phyloP scores from a whole-genome alignment of 2,797 vertebrate genomes.

The Falco novaeseelandiae region DNA sequence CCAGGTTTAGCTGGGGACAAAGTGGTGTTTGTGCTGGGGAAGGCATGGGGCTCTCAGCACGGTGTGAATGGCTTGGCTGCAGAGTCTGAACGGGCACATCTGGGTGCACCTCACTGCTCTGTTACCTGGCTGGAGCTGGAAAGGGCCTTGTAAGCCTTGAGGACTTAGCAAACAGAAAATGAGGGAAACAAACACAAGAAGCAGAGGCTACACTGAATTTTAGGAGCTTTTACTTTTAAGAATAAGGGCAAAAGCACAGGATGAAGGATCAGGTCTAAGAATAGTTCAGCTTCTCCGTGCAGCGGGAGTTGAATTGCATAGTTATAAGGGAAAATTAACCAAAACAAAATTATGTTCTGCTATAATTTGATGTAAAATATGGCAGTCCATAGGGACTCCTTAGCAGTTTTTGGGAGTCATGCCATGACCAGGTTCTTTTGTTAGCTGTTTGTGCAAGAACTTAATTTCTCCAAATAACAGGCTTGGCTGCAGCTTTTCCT shows the following conservation, averaged over 20 bases:
- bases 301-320: neutral
- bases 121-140: neutral
- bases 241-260: neutral
- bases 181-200: neutral
- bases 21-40: neutral
- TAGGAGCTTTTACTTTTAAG: neutral
- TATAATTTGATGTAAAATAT: constrained; percentile 32
- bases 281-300: neutral
- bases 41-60: neutral
- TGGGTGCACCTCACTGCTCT: neutral
- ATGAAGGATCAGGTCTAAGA: neutral
- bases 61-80: neutral
- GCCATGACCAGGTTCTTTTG: neutral
- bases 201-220: neutral
- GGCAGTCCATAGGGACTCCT: neutral
- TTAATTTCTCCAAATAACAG: constrained; percentile 16
- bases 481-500: neutral
- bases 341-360: neutral
- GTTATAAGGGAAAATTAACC: neutral
- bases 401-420: neutral
- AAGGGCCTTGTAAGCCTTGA: neutral
- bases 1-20: neutral
- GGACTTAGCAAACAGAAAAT: neutral
- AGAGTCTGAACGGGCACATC: neutral
- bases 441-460: neutral